Base-by-base conservation (phyloP, 2,797 vertebrate species). In the Nothura maculosa region DNA sequence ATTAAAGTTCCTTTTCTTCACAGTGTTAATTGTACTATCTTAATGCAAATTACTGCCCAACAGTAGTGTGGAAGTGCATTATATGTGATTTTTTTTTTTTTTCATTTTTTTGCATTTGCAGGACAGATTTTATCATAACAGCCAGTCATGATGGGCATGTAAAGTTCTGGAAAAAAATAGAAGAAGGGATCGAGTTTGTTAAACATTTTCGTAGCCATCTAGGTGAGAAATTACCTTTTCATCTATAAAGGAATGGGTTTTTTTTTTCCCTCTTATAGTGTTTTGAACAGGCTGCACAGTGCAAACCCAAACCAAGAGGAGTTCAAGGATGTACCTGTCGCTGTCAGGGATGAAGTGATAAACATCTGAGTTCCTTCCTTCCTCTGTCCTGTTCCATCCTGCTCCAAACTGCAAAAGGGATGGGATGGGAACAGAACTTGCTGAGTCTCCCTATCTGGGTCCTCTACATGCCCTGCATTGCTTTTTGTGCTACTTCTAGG, bases 111-210 rank as follows among this genome's bases (percentile, higher is more conserved):
- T 81, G 6, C 91, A 48, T 87, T 54, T 90, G 28, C 93, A 99
- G 99, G 96, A 99, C 99, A 83, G 99, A 99, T 97, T 99, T 99
- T 92, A 94, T 99, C 84, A 98, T 99, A 96, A 99, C 99, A 48
- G 99, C 99, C 89, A 99, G 99, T 97, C 99, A 99, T 38, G 99
- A 99, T 70, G 99, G 99, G 28, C 99, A 99, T 62, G 98, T 99
- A 66, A 99, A 99, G 93, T 99, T 99, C 95, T 99, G 99, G 99
- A 99, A 99, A 98, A 99, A 99, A 91, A 98, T 99, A 93, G 98
- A 99, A 42, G 98, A 99, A 87, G 99, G 99, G 58, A 99, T 99
- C 73, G 99, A 99, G 97, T 99, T 99, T 97, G 99, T 99, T 84
- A 99, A 99, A 97, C 99, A 99, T 96, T 99, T 99, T 68, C 98